A percentile compares a stretch with the other conserved stretches of the same genome.
Conservation (phyloP, 1,140 invertebrate genomes). For the Pseudobourletiella spinata region DNA sequence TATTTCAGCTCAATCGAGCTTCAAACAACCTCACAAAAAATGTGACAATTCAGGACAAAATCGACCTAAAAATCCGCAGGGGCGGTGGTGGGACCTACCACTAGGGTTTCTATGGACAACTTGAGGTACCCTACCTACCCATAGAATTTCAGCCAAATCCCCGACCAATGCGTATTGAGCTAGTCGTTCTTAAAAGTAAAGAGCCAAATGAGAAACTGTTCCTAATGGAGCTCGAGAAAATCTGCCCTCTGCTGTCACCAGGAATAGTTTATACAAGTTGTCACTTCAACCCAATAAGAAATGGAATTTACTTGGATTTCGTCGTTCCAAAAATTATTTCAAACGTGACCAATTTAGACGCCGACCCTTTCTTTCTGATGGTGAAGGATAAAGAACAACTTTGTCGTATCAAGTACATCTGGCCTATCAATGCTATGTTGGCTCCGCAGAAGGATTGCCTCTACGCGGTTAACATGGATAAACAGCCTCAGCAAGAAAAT, state of each 20-base stretch:
- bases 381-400: neutral
- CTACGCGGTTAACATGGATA: neutral
- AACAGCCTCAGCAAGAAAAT: neutral
- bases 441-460: conserved; percentile 12
- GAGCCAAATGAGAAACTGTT: conserved; percentile 8
- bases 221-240: conserved; percentile 14
- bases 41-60: no score
- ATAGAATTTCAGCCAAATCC: no score
- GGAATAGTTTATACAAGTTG: neutral
- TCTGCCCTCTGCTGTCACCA: conserved; percentile 15
- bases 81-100: no score
- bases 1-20: no score
- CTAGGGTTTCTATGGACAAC: no score
- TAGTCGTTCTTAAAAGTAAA: no score
- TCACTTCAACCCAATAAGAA: neutral
- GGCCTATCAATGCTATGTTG: conserved; percentile 11
- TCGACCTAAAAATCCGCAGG: no score
- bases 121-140: no score
- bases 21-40: no score
- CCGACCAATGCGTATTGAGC: no score
- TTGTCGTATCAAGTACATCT: neutral
- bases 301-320: conserved; percentile 4
- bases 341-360: conserved; percentile 9
- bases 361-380: conserved; percentile 20
- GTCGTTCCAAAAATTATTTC: conserved; percentile 7